Evolutionary conservation across 1,140 invertebrate genomes (phyloP).

Genomic region (Pomacea maculata): DNA sequence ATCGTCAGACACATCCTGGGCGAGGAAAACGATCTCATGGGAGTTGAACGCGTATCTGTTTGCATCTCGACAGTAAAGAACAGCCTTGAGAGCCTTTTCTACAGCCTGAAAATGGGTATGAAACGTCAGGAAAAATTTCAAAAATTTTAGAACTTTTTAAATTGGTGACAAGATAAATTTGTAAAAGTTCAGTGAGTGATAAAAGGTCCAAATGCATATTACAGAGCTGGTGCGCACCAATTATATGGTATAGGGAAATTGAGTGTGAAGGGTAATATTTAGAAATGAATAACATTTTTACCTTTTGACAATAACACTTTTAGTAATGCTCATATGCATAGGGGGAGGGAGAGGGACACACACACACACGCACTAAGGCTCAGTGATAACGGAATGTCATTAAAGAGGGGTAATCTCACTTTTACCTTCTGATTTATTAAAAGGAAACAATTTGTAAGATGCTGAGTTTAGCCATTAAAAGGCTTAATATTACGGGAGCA

Average conservation of each 20-base stretch:
- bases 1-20: background rate
- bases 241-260: too few relatives aligned
- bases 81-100: conserved; percentile 33
- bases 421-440: too few relatives aligned
- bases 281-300: too few relatives aligned
- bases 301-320: too few relatives aligned
- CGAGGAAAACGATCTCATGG: conserved; percentile 12
- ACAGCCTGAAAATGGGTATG: conserved; percentile 20
- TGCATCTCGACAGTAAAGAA: conserved; percentile 24
- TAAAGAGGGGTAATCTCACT: too few relatives aligned
- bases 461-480: too few relatives aligned
- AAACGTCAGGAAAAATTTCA: background rate
- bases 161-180: background rate
- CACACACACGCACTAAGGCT: background rate
- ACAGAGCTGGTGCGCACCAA: too few relatives aligned
- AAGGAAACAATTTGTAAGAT: too few relatives aligned
- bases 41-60: background rate
- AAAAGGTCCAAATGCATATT: background rate
- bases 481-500: too few relatives aligned
- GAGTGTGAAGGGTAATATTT: too few relatives aligned
- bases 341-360: background rate
- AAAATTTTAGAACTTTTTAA: background rate
- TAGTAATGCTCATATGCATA: background rate
- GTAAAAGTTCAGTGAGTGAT: too few relatives aligned
- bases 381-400: background rate